phyloP scores from a whole-genome alignment of 2,888 invertebrate species.

The Eupithecia inturbata region DNA sequence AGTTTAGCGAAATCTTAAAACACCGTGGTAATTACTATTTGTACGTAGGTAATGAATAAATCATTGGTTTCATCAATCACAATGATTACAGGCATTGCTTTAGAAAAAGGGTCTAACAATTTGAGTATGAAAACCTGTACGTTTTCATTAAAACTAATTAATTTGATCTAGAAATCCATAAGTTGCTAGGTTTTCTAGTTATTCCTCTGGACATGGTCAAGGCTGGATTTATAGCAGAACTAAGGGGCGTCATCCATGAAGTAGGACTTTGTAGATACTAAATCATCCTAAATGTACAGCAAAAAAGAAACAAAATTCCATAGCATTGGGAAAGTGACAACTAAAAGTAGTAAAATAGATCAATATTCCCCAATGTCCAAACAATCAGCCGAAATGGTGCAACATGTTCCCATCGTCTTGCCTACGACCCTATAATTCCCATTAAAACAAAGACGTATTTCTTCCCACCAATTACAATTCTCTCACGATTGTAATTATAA shows the following conservation, averaged over 20 bases:
- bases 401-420: conserved; percentile 54
- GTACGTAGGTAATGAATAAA: neutral
- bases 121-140: neutral
- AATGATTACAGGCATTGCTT: neutral
- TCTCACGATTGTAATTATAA: conserved; percentile 70
- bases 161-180: neutral
- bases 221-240: neutral
- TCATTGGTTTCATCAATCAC: neutral
- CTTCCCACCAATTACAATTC: conserved; percentile 65
- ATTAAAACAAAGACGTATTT: conserved; percentile 60
- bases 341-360: neutral
- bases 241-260: neutral
- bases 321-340: neutral
- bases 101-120: neutral
- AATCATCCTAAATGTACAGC: neutral
- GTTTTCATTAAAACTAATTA: neutral
- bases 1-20: conserved; percentile 19
- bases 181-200: neutral
- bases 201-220: neutral
- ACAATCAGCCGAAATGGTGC: conserved; percentile 27
- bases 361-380: conserved; percentile 19
- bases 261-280: no score
- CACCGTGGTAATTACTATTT: neutral
- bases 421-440: conserved; percentile 55
- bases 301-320: neutral